Percentiles rank a stretch among this genome's conserved stretches.
Conservation (phyloP, 30 jellyfish, hydroid and myxozoan genomes). For the Chrysaora quinquecirrha region DNA sequence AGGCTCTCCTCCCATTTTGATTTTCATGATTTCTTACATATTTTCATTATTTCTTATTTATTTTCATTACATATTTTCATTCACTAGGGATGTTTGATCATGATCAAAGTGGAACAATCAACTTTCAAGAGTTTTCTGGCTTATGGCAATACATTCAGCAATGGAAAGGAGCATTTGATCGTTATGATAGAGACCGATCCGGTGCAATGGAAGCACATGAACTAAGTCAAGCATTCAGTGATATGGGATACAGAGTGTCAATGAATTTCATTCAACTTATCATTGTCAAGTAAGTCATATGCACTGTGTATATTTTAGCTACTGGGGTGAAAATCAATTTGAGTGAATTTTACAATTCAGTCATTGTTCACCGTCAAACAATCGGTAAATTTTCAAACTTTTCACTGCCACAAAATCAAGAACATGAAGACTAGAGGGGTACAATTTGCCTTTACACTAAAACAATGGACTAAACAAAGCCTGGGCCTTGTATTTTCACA, state of each 20-base stretch:
- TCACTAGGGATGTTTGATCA: slow-evolving; percentile 82
- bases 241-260: slow-evolving; percentile 76
- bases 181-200: slow-evolving; percentile 72
- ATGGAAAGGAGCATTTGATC: slow-evolving; percentile 70
- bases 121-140: slow-evolving; percentile 62
- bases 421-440: no score
- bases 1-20: no score
- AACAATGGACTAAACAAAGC: no score
- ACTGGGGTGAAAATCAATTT: no score
- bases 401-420: no score
- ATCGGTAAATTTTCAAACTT: no score
- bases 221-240: slow-evolving; percentile 50
- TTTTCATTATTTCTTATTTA: background rate
- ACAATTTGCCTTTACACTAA: no score
- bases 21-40: background rate
- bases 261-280: slow-evolving; percentile 52
- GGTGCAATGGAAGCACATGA: slow-evolving; percentile 71
- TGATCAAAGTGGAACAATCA: slow-evolving; percentile 78
- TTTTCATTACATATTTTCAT: no score
- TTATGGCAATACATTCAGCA: slow-evolving; percentile 73
- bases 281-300: slow-evolving; percentile 56
- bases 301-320: no score
- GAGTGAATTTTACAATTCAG: no score
- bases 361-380: no score
- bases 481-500: no score